Base-by-base conservation (phyloP, 2,113 vertebrate species). In the Dermatemys mawii region DNA sequence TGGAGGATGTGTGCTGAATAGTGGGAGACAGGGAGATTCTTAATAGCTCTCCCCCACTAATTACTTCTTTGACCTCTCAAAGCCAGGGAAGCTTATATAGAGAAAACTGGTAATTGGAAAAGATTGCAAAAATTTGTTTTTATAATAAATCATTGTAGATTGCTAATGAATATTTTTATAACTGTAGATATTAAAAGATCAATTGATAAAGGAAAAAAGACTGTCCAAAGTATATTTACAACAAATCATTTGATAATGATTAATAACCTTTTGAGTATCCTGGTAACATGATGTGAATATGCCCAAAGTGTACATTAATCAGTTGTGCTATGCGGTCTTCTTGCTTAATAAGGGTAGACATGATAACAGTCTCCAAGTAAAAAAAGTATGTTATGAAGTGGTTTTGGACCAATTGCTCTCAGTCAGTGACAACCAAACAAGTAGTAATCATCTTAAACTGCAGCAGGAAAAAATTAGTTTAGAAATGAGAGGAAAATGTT, bases 311-410 rank as follows among this genome's bases (percentile, higher is more conserved):
- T 88, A 38, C 81, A 90, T 87, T 87, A 76, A 88, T 95, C 0
- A 1, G 50, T 93, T 88, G 5, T 88, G 78, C 81, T 53, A 78
- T 5, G 86, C 17, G 46, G 41, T 27, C 83, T 70, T 80, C 78
- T 78, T 93, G 35, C 29, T 89, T 94, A 94, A 95, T 85, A 70
- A 91, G 60, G 8, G 14, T 84, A 84, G 8, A 70, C 29, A 51
- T 2, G 6, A 83, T 81, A 93, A 94, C 44, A 1, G n/a, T 86
- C 35, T 95, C 38, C 21, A 81, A 95, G 88, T 75, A 5, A 86
- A 87, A 79, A 95, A 93, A 92, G 90, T 21, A 16, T 51, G 75
- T 85, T 91, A 83, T 84, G 84, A 48, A 81, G 84, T 35, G 87
- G 83, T 46, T 32, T 91, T 22, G 55, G 22, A 88, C 29, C 73